Percentiles rank a stretch among this genome's conserved stretches.
Conservation (phyloP, 2,113 vertebrate species). For the Psilopsiagon aymara region DNA sequence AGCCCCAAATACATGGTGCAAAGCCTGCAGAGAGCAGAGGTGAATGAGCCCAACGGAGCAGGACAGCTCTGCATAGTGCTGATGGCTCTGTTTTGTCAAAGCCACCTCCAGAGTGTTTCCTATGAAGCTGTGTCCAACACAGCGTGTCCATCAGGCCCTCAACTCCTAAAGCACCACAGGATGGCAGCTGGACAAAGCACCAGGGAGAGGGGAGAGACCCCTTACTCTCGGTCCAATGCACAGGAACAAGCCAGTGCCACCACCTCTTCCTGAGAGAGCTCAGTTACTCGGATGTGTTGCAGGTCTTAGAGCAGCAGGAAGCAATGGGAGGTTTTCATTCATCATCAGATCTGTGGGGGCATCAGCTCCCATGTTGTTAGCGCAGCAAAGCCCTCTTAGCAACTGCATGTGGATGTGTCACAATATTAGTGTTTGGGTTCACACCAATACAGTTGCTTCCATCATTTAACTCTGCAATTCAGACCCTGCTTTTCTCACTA, state of each 20-base stretch:
- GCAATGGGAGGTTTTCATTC: background rate
- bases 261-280: background rate
- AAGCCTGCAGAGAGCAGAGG: background rate
- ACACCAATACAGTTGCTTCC: background rate
- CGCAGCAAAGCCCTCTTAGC: background rate
- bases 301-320: background rate
- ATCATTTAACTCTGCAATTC: background rate
- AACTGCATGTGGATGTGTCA: background rate
- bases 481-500: background rate
- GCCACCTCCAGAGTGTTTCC: background rate
- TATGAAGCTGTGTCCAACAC: background rate
- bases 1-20: fast-evolving
- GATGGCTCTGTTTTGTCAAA: background rate
- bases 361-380: background rate
- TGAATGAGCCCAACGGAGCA: background rate
- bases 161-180: background rate
- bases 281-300: background rate
- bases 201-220: background rate
- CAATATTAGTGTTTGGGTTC: background rate
- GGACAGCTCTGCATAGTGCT: background rate
- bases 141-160: background rate
- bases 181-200: background rate
- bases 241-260: background rate
- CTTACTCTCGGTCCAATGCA: background rate
- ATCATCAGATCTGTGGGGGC: background rate